Evolutionary conservation across 2,113 vertebrate genomes (phyloP).

Genomic region (Philantomba maxwellii): DNA sequence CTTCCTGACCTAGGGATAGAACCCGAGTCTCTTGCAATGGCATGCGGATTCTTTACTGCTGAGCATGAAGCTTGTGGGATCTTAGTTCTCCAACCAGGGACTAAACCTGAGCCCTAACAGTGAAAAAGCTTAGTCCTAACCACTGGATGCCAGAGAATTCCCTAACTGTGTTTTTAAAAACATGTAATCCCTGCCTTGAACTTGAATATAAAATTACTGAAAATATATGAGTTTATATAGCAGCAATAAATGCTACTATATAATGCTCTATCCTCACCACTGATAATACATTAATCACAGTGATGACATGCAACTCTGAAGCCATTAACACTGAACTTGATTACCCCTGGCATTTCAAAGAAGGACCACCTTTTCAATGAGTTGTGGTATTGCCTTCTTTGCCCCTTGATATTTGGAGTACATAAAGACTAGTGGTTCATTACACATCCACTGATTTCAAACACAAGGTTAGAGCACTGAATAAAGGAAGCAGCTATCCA

Average conservation of each 20-base stretch:
- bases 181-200: background rate
- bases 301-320: constrained; percentile 64
- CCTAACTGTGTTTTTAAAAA: background rate
- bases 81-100: background rate
- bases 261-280: constrained; percentile 58
- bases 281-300: constrained; percentile 67
- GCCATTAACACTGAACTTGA: constrained; percentile 72
- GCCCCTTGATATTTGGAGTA: constrained; percentile 70
- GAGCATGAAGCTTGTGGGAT: background rate
- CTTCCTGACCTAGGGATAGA: background rate
- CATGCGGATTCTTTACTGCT: background rate
- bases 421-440: constrained; percentile 53
- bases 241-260: constrained; percentile 24
- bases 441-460: constrained; percentile 57
- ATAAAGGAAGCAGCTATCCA: constrained; percentile 25
- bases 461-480: background rate
- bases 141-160: background rate
- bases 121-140: background rate
- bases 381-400: constrained; percentile 59
- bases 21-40: background rate
- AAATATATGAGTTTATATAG: constrained; percentile 36
- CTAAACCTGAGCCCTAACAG: background rate
- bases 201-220: constrained; percentile 45
- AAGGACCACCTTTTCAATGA: background rate
- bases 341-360: constrained; percentile 72